Evolutionary conservation across 2,797 vertebrate genomes (phyloP), one percentile per base, ranked within the genome.

Genomic region (Chloroceryle inda): DNA sequence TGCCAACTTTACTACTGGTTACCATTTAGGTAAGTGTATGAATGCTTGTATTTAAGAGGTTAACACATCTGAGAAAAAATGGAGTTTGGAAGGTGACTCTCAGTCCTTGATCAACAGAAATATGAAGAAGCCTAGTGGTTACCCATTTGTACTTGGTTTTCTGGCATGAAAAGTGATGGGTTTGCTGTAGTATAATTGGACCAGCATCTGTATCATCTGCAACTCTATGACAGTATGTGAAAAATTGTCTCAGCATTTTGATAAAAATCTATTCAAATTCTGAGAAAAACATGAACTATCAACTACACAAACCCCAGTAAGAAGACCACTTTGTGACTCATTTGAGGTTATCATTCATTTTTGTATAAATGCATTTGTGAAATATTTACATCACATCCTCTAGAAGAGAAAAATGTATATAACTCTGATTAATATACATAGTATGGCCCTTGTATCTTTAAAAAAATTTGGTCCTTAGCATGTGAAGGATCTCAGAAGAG

Each of bases 1-100:
- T 68, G 99, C 99, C 44, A 99, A 99, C 92, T 99, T 99, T 83
- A 99, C 98, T 49, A 98, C 98, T 1, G 99, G 99, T 49, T 96
- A 98, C 53, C 21, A 89, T 29, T 97, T 99, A 56, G 99, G 99
- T 49, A 97, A 97, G 94, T 93, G 35, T 13, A 24, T 37, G 21
- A 80, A 45, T 6, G 9, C 47, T 33, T 89, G 13, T 23, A 13
- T 89, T 73, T 89, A 40, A 73, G 31, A 58, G 16, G 3, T 64
- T 85, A 74, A 79, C 15, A 40, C 18, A 31, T 73, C n/a, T 64
- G 9, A 95, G 47, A 18, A 95, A 1, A 95, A 1, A 0, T 13
- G n/a, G 8, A 40, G 9, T 22, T 4, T 27, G 5, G 20, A 58
- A 80, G 37, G 21, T 63, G 31, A 38, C 18, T 75, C 16, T 72